Evolutionary conservation across 2,113 vertebrate genomes (phyloP), one percentile per base, ranked within the genome.

Genomic region (Dissostichus mawsoni): DNA sequence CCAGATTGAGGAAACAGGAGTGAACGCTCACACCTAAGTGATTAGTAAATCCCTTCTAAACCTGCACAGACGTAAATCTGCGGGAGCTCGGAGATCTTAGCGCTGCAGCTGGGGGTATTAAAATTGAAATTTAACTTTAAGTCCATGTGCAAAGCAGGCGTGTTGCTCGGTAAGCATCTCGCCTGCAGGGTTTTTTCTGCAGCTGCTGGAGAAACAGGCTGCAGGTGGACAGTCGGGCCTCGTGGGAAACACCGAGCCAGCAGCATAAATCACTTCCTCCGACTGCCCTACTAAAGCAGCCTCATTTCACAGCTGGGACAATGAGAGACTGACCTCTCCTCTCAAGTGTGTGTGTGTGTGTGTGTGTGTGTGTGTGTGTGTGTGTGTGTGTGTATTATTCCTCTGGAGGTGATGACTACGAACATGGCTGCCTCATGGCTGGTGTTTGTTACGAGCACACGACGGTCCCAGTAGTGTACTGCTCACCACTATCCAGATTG

Each of bases 211-310:
- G 50, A 86, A 83, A 75, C 76, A 16, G 88, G 84, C 77, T 89
- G 90, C 90, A 89, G 92, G 89, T 89, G 90, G 92, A 92, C 87
- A 23, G 64, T 47, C 11, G 50, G 75, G 3, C 61, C 91, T 89
- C 74, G 7, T 62, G 93, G 92, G 92, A 87, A 69, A 69, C 77
- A 48, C 58, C 2, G 82, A 85, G 85, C 69, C 16, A 36, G 51
- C 53, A 13, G 74, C 89, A 93, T 94, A 89, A 93, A 94, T 93
- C 92, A 93, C 83, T 77, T 58, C 79, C 47, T 9, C 78, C 1
- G 86, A 58, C 78, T 82, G 89, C 29, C 91, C 87, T 74, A 86
- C 87, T 84, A 90, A 94, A 50, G 84, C 78, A 76, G 80, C 83
- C 90, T 79, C 69, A 36, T 83, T 86, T 85, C 61, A 86, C 87